phyloP scores from a whole-genome alignment of 2,888 invertebrate species.

The Timandra comae region DNA sequence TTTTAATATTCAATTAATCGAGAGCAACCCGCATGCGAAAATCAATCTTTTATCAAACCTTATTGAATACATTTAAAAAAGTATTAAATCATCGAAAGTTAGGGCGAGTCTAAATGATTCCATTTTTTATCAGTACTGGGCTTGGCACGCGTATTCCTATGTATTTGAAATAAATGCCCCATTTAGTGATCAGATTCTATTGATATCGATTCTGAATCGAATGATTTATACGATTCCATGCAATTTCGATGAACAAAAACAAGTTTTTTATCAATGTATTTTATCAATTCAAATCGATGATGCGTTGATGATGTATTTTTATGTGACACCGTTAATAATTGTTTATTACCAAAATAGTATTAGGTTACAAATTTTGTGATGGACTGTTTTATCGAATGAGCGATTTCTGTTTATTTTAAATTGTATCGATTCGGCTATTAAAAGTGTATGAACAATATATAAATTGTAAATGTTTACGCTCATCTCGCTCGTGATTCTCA shows the following conservation, averaged over 20 bases:
- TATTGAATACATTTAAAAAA: constrained; percentile 18
- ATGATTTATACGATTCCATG: constrained; percentile 61
- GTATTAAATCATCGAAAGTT: constrained; percentile 57
- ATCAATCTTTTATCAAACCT: constrained; percentile 12
- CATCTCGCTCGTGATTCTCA: constrained; percentile 42
- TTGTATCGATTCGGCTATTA: too few species aligned
- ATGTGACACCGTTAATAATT: too few species aligned
- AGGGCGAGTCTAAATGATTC: constrained; percentile 46
- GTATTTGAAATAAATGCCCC: constrained; percentile 59
- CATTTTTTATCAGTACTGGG: constrained; percentile 56
- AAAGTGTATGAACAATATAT: too few species aligned
- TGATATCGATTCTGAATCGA: constrained; percentile 48
- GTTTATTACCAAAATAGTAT: too few species aligned
- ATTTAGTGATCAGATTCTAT: constrained; percentile 56
- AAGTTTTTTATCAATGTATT: constrained; percentile 27
- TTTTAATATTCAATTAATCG: constrained; percentile 63
- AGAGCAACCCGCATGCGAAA: constrained; percentile 34
- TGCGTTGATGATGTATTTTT: constrained; percentile 18
- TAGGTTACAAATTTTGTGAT: too few species aligned
- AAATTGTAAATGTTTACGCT: constrained; percentile 36
- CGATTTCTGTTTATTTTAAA: too few species aligned
- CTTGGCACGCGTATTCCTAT: constrained; percentile 63
- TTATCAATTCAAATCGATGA: constrained; percentile 37
- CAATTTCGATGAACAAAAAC: constrained; percentile 53
- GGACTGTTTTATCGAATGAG: too few species aligned